Evolutionary conservation across 1,140 invertebrate genomes (phyloP), one percentile per base, ranked within the genome.

Genomic region (Periplaneta americana): DNA sequence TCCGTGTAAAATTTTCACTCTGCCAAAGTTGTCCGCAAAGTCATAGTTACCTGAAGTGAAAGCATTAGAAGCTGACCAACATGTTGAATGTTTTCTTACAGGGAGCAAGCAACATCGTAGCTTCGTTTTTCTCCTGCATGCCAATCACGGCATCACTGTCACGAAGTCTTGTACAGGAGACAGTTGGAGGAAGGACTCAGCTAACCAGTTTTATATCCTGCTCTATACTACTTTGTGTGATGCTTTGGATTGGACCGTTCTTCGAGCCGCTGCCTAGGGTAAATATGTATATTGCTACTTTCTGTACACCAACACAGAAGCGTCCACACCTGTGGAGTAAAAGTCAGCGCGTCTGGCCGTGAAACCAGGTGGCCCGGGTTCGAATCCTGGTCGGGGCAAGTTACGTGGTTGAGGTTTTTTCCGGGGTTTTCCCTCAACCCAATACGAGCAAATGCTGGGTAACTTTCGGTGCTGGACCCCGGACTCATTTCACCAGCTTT

Each of bases 91-190:
- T 83, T 84, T 85, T 83, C 36, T 84, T 87, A 34, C 85, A 95
- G 93, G 95, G 96, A 34, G 84, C 93, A 0, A 93, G 94, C 80
- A 97, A 97, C 85, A 87, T 96, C 39, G 89, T 96, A 39, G 95
- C 94, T 0, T 95, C 95, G 1, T 96, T 96, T 85, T 97, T 98
- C 88, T 92, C 92, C 10, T 97, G 96, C 85, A 92, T 96, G 85
- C 96, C 97, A 11, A 91, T 96, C 83, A 93, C 95, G 10, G 96
- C 95, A 11, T 97, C 96, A 8, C 87, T 98, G 17, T 96, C 95
- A 0, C 89, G 96, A 78, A 95, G 94, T 0, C 90, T 95, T 35
- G 95, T 98, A 82, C 96, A 97, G 87, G 93, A 96, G 84, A 91
- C 92, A 82, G 94, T 95, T 13, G 96, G 96, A 18, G 95, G 95